Conservation (phyloP, 2,113 vertebrate species). For the Lonchura striata region DNA sequence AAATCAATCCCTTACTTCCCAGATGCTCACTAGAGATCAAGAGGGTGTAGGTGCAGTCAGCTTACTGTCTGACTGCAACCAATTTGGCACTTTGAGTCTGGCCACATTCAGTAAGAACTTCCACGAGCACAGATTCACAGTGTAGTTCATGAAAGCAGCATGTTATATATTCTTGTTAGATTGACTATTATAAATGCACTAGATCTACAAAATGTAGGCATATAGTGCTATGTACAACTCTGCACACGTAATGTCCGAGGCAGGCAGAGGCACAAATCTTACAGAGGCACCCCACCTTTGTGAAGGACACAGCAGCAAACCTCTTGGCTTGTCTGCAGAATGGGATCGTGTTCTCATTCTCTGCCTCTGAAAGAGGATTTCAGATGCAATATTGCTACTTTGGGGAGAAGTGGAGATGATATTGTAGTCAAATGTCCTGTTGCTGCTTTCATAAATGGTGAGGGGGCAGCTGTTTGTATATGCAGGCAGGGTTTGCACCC, state of each 20-base stretch:
- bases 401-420: not conserved
- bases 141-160: not conserved
- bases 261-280: not conserved
- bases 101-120: not conserved
- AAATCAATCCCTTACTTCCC: not conserved
- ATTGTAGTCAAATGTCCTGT: not conserved
- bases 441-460: not conserved
- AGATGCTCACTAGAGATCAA: not conserved
- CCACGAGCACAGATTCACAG: not conserved
- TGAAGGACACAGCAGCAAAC: not conserved
- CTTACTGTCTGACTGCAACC: not conserved
- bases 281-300: not conserved
- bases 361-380: not conserved
- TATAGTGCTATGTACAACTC: no score
- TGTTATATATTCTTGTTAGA: not conserved
- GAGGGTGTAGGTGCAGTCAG: not conserved
- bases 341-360: not conserved
- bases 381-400: not conserved
- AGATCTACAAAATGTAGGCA: not conserved
- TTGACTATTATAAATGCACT: not conserved
- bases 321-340: not conserved
- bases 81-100: not conserved
- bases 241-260: not conserved
- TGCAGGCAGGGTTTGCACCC: rapidly evolving
- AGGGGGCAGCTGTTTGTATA: not conserved